Evolutionary conservation across 2,797 vertebrate species (phyloP).

Genomic region (Clarias platycephalus): DNA sequence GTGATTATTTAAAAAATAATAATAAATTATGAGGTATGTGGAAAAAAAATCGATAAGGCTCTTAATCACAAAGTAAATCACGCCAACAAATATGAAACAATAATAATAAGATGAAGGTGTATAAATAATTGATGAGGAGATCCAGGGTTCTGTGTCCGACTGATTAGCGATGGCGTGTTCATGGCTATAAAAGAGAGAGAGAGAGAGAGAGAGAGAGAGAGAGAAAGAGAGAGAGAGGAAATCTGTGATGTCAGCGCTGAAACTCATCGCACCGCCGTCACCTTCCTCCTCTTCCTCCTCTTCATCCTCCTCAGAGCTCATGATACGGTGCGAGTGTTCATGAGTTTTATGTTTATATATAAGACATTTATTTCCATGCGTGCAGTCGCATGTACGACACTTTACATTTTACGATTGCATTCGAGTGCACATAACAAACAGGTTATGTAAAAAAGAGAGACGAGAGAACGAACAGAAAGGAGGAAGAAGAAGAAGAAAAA

Average conservation of each 20-base stretch:
- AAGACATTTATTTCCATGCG: slow-evolving; percentile 66
- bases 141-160: slow-evolving; percentile 68
- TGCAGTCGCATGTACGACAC: slow-evolving; percentile 73
- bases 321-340: slow-evolving; percentile 30
- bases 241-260: slow-evolving; percentile 24
- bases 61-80: slow-evolving; percentile 79
- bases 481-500: slow-evolving; percentile 45
- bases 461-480: slow-evolving; percentile 37
- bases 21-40: slow-evolving; percentile 86
- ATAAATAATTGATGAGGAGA: neutral
- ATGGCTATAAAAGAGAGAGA: slow-evolving; percentile 70
- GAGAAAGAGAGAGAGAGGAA: slow-evolving; percentile 62
- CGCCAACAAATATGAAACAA: slow-evolving; percentile 65
- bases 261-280: neutral
- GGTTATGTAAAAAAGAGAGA: slow-evolving; percentile 33
- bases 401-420: slow-evolving; percentile 68
- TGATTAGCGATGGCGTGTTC: slow-evolving; percentile 80
- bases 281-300: neutral
- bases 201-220: slow-evolving; percentile 60
- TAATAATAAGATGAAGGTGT: neutral
- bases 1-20: slow-evolving; percentile 68
- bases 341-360: slow-evolving; percentile 65
- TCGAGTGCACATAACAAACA: slow-evolving; percentile 72
- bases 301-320: neutral
- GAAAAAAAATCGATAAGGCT: slow-evolving; percentile 94